Evolutionary conservation across 2,797 vertebrate genomes (phyloP).

Genomic region (Staurois parvus): DNA sequence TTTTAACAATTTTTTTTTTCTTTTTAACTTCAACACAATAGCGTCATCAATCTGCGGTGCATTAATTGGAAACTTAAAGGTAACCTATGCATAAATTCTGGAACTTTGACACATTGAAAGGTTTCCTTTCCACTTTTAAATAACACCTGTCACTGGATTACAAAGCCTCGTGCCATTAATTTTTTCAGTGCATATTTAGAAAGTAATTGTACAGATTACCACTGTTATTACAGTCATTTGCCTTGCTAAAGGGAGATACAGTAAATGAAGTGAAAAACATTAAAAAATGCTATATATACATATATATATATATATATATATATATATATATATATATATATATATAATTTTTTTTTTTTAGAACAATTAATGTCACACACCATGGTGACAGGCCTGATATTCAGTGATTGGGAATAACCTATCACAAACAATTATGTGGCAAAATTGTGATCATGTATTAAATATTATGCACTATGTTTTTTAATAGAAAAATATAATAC

Average conservation of each 20-base stretch:
- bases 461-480: neutral
- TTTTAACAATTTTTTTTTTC: too few species aligned
- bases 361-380: conserved; percentile 4
- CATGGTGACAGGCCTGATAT: neutral
- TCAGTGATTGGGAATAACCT: conserved; percentile 31
- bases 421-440: neutral
- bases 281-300: neutral
- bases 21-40: too few species aligned
- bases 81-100: too few species aligned
- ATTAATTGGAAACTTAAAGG: too few species aligned
- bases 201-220: conserved; percentile 10
- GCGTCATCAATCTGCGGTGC: too few species aligned
- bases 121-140: neutral
- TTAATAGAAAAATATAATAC: too few species aligned
- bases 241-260: neutral
- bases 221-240: conserved; percentile 31
- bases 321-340: too few species aligned
- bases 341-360: neutral
- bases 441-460: conserved; percentile 1
- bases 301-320: too few species aligned
- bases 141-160: conserved; percentile 27
- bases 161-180: neutral
- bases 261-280: neutral
- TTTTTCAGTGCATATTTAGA: conserved; percentile 1
- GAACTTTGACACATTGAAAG: too few species aligned